Evolutionary conservation across 2,797 vertebrate genomes (phyloP).

Genomic region (Karalla daura): DNA sequence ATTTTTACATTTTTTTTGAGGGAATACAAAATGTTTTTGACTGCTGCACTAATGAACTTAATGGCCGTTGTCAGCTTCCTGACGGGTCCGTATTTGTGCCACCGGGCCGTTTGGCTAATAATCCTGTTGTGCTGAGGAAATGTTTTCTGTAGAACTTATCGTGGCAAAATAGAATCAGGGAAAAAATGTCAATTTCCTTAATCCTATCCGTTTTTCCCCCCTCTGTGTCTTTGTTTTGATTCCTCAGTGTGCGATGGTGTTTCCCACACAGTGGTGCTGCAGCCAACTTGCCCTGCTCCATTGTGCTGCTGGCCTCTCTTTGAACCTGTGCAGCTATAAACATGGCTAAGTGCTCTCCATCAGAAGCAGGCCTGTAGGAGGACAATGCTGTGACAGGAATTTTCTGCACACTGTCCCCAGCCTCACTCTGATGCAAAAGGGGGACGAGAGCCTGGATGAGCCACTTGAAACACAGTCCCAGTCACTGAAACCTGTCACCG

Average conservation of each 20-base stretch:
- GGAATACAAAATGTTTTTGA: slow-evolving; percentile 36
- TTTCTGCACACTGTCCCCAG: slow-evolving; percentile 64
- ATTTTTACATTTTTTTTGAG: slow-evolving; percentile 58
- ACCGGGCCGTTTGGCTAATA: slow-evolving; percentile 54
- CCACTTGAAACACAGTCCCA: slow-evolving; percentile 68
- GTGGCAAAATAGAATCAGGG: slow-evolving; percentile 50
- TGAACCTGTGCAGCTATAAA: slow-evolving; percentile 83
- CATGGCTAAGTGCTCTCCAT: slow-evolving; percentile 79
- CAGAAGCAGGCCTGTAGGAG: slow-evolving; percentile 68
- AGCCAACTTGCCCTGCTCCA: slow-evolving; percentile 67
- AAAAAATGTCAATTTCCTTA: slow-evolving; percentile 61
- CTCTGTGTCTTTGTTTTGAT: slow-evolving; percentile 71
- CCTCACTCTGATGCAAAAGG: slow-evolving; percentile 51
- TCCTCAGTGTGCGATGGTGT: slow-evolving; percentile 61
- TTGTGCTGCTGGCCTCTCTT: slow-evolving; percentile 81
- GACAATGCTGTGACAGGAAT: slow-evolving; percentile 82
- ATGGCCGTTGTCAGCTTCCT: slow-evolving; percentile 41
- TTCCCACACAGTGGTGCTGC: slow-evolving; percentile 73
- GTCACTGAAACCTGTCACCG: slow-evolving; percentile 58
- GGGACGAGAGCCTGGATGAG: slow-evolving; percentile 46
- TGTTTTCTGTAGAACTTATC: slow-evolving; percentile 67
- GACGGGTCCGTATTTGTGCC: slow-evolving; percentile 51
- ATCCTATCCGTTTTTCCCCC: slow-evolving; percentile 51
- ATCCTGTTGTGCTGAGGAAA: slow-evolving; percentile 59
- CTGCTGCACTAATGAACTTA: slow-evolving; percentile 23